These are phyloP conservation scores for Lutjanus campechanus DNA, from an alignment of 2,797 vertebrate genomes.

Conservation along the genomic window DNA sequence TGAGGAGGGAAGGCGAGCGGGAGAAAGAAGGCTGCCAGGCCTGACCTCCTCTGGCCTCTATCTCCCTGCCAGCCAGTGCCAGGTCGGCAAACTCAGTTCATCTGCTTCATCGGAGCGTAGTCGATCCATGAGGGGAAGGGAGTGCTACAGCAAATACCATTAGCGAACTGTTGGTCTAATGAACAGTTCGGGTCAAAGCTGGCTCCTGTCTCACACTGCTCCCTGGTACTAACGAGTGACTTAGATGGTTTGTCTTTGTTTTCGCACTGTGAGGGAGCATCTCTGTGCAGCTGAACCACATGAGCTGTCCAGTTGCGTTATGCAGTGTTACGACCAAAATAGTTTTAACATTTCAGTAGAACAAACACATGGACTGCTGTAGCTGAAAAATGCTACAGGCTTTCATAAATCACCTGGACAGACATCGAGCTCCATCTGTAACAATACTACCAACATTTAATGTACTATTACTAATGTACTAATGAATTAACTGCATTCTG, in stretches of 20 bases:
- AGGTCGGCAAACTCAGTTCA: constrained; percentile 73
- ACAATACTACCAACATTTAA: not conserved
- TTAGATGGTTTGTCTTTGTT: constrained; percentile 60
- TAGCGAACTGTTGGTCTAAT: constrained; percentile 80
- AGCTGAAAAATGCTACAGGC: not conserved
- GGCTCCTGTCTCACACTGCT: constrained; percentile 62
- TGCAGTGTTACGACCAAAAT: constrained; percentile 1
- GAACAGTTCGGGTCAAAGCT: constrained; percentile 74
- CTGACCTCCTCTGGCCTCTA: constrained; percentile 77
- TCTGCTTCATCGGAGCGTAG: constrained; percentile 75
- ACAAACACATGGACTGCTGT: not conserved
- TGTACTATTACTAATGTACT: too few relatives aligned
- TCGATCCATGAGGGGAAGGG: constrained; percentile 62
- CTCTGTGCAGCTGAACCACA: constrained; percentile 35
- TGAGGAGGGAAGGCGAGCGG: constrained; percentile 65
- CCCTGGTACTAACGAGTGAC: constrained; percentile 66
- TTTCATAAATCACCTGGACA: not conserved
- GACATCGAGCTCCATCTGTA: not conserved
- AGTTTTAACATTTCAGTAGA: constrained; percentile 33
- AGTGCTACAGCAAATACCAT: constrained; percentile 80
- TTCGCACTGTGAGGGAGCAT: constrained; percentile 32
- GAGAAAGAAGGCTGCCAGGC: constrained; percentile 76
- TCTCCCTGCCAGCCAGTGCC: constrained; percentile 73
- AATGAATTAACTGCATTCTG: not conserved
- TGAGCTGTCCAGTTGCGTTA: constrained; percentile 8